These are phyloP conservation scores for Drosophila simulans DNA, from an alignment of 1,140 invertebrate species.

Conservation along the genomic window DNA sequence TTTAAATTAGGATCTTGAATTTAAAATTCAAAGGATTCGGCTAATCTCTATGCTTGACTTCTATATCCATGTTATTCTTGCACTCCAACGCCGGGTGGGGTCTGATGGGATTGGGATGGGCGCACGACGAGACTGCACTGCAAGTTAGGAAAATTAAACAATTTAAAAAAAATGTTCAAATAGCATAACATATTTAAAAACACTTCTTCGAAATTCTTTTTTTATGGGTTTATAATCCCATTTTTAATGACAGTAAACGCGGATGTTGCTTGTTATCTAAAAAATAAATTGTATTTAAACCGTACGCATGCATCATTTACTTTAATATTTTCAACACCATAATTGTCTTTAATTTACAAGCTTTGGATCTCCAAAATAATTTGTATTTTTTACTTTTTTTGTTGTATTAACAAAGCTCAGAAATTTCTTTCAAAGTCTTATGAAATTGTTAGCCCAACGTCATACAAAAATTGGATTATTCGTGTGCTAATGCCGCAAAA, in stretches of 20 bases:
- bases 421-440: background rate
- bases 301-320: background rate
- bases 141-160: conserved; percentile 14
- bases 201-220: background rate
- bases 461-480: too few species aligned
- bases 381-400: too few species aligned
- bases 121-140: conserved; percentile 47
- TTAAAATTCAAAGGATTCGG: conserved; percentile 73
- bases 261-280: too few species aligned
- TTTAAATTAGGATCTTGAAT: conserved; percentile 73
- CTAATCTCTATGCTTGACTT: conserved; percentile 67
- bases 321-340: background rate
- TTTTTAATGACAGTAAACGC: too few species aligned
- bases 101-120: conserved; percentile 3
- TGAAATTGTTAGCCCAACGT: background rate
- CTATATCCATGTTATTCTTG: conserved; percentile 63
- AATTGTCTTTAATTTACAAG: too few species aligned
- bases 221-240: background rate
- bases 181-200: background rate
- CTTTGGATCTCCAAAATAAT: too few species aligned
- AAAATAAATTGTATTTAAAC: too few species aligned
- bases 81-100: conserved; percentile 20
- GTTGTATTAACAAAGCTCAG: too few species aligned
- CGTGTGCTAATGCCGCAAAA: background rate
- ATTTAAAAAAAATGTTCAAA: background rate